Evolutionary conservation across 2,888 invertebrate genomes (phyloP).

Genomic region (Scotopteryx bipunctaria): DNA sequence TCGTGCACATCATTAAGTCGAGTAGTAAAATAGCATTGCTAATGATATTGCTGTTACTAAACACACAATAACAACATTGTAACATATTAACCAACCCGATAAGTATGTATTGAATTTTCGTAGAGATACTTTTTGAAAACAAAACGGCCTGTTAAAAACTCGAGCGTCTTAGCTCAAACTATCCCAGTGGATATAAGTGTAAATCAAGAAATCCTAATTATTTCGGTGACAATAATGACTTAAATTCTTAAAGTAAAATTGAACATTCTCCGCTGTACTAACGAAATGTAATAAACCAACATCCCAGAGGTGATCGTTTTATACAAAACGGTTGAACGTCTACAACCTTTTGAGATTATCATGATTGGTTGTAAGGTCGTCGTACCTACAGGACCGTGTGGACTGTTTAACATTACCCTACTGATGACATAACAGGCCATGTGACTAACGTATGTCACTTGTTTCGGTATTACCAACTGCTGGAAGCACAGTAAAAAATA

Average conservation of each 20-base stretch:
- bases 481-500: too few relatives aligned
- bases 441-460: too few relatives aligned
- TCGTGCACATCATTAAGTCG: too few relatives aligned
- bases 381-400: slow-evolving; percentile 24
- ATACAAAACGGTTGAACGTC: slow-evolving; percentile 54
- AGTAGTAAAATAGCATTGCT: too few relatives aligned
- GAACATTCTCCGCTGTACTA: slow-evolving; percentile 36
- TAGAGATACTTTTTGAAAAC: too few relatives aligned
- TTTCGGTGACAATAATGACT: slow-evolving; percentile 10
- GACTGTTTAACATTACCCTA: slow-evolving; percentile 4
- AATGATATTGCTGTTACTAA: too few relatives aligned
- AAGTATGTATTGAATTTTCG: too few relatives aligned
- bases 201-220: slow-evolving; percentile 10
- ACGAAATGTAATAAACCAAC: slow-evolving; percentile 46
- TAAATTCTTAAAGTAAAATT: slow-evolving; percentile 16
- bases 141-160: too few relatives aligned
- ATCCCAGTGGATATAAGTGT: not conserved
- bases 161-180: not conserved
- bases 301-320: slow-evolving; percentile 51
- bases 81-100: too few relatives aligned
- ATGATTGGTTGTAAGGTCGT: slow-evolving; percentile 42
- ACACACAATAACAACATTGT: too few relatives aligned
- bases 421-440: not conserved
- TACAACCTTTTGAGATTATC: slow-evolving; percentile 54
- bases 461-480: too few relatives aligned